phyloP scores from a whole-genome alignment of 2,888 invertebrate species.

The Hartigia nigra region DNA sequence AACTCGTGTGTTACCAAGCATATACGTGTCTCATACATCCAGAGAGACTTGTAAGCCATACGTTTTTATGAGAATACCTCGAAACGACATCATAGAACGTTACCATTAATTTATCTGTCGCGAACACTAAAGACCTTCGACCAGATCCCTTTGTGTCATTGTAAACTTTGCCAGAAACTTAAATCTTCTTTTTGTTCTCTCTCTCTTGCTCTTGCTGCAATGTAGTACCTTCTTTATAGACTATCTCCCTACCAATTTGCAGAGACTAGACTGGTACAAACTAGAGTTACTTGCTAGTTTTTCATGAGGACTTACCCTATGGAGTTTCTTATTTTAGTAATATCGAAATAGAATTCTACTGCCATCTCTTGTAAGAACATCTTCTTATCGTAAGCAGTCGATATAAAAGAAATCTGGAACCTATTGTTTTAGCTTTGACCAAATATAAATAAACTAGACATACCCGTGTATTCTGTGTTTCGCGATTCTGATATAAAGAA shows the following conservation, averaged over 20 bases:
- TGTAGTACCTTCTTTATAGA: not conserved
- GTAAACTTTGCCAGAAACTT: not conserved
- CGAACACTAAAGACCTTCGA: conserved; percentile 18
- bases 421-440: not conserved
- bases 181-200: not conserved
- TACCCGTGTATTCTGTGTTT: too few relatives aligned
- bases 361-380: not conserved
- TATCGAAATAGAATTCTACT: not conserved
- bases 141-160: conserved; percentile 3
- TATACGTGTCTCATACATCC: conserved; percentile 10
- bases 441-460: too few relatives aligned
- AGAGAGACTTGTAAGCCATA: conserved; percentile 16
- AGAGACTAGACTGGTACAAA: not conserved
- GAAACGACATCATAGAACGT: conserved; percentile 21
- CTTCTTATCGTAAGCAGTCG: not conserved
- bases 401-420: not conserved
- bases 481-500: too few relatives aligned
- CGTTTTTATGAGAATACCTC: conserved; percentile 16
- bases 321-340: not conserved
- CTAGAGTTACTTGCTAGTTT: not conserved
- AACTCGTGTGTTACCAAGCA: not conserved
- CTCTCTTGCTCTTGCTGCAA: not conserved
- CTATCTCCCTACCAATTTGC: not conserved
- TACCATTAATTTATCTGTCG: conserved; percentile 24
- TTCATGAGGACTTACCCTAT: not conserved